Evolutionary conservation across 2,797 vertebrate species (phyloP).

Genomic region (Diceros bicornis): DNA sequence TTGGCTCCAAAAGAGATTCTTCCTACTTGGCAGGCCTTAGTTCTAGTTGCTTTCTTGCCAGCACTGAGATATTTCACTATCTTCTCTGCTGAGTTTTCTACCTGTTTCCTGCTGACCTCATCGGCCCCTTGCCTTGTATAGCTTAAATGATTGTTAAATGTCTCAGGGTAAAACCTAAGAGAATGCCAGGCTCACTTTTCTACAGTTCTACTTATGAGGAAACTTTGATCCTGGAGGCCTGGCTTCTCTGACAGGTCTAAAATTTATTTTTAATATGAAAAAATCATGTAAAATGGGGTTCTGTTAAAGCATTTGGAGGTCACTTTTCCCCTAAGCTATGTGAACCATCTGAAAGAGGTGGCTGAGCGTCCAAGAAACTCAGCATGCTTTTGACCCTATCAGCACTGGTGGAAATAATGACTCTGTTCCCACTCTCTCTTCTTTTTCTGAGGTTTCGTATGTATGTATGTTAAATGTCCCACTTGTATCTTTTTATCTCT

Average conservation of each 20-base stretch:
- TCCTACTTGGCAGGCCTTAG: not conserved
- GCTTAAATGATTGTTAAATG: slow-evolving; percentile 11
- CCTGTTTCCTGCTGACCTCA: not conserved
- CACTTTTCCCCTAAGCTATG: not conserved
- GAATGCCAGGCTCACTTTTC: not conserved
- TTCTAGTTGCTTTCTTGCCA: not conserved
- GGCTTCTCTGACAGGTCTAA: not conserved
- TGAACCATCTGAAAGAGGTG: not conserved
- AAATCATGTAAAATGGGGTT: not conserved
- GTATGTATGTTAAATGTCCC: not conserved
- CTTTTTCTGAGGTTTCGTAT: not conserved
- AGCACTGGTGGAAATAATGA: not conserved
- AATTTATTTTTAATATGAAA: not conserved
- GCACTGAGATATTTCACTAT: not conserved
- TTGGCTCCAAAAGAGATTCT: not conserved
- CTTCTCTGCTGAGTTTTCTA: not conserved
- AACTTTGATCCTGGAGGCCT: not conserved
- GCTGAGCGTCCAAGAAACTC: not conserved
- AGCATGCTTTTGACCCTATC: not conserved
- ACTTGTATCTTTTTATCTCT: not conserved
- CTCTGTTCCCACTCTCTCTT: not conserved
- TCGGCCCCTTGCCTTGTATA: not conserved
- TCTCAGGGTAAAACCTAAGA: not conserved
- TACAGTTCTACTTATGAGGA: not conserved
- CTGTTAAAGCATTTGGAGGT: not conserved